Evolutionary conservation across 2,888 invertebrate genomes (phyloP), one percentile per base, ranked within the genome.

Genomic region (Sepiola atlantica): DNA sequence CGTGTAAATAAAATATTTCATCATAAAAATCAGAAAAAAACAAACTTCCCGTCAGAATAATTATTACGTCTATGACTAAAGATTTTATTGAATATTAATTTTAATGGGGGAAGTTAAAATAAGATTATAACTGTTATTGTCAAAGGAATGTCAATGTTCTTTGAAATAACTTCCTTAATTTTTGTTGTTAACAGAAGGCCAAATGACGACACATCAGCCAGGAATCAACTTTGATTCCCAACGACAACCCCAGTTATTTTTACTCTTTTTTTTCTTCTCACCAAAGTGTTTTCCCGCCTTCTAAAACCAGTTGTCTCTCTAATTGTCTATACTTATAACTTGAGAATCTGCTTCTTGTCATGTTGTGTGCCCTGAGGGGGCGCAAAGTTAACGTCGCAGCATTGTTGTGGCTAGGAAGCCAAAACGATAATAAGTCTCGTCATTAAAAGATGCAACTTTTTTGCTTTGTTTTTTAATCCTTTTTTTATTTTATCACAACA

Each of bases 331-430:
- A 77, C n/a, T 77, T n/a, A 8, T 45, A 77, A 77, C n/a, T 77
- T 77, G 77, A 45, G 45, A 77, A 77, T n/a, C 77, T n/a, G n/a
- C n/a, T 77, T 77, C n/a, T 61, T 24, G 45, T 45, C 12, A 21
- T 61, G 61, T 32, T 61, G 61, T 32, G 32, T 92, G 92, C 45
- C 45, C 18, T 92, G 92, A 54, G 28, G 55, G 28, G 8, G 45
- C 45, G 45, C 45, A 45, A 54, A n/a, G 92, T 45, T 92, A 54
- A 35, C 3, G n/a, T 28, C 92, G 35, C 28, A 92, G 28, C 55
- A 54, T 92, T 92, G 92, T 92, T 92, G 92, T 28, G 35, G 92
- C 45, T 45, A 55, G 35, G 45, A 54, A 92, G 55, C 55, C 45
- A 92, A 92, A 77, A n/a, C n/a, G 77, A 77, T 77, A 77, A 61